Evolutionary conservation across 2,797 vertebrate genomes (phyloP).

Genomic region (Lepus townsendii): DNA sequence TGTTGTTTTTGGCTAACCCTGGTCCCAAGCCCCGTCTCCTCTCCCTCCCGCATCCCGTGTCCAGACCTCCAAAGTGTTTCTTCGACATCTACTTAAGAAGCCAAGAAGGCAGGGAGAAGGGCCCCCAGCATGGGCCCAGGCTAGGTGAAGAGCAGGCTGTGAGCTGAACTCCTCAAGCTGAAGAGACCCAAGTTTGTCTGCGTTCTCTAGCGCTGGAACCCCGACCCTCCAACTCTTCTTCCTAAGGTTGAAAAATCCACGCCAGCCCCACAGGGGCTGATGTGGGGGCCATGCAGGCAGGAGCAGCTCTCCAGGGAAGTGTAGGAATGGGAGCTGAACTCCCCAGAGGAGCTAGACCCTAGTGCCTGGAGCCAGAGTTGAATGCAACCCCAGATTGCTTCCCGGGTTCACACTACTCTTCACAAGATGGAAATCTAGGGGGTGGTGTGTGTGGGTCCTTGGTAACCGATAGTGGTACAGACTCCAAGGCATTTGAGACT

Average conservation of each 20-base stretch:
- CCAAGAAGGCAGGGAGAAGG: conserved; percentile 47
- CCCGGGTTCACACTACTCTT: conserved; percentile 53
- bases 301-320: conserved; percentile 1
- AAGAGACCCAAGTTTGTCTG: conserved; percentile 54
- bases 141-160: conserved; percentile 65
- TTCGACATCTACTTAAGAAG: conserved; percentile 72
- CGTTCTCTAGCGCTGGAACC: conserved; percentile 32
- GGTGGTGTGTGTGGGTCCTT: conserved; percentile 27
- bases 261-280: conserved; percentile 9
- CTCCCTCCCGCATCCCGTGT: conserved; percentile 43
- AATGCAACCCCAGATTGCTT: conserved; percentile 61
- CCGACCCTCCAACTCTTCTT: conserved; percentile 22
- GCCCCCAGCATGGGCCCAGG: conserved; percentile 20
- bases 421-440: conserved; percentile 57
- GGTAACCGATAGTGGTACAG: conserved; percentile 56
- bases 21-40: conserved; percentile 55
- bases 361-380: conserved; percentile 47
- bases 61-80: conserved; percentile 68
- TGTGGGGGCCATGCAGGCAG: conserved; percentile 31
- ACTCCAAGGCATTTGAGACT: conserved; percentile 55
- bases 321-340: conserved; percentile 11
- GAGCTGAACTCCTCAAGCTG: conserved; percentile 41
- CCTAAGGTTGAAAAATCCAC: conserved; percentile 53
- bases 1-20: conserved; percentile 76
- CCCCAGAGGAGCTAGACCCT: conserved; percentile 42